A percentile compares a stretch with the other conserved stretches of the same genome.
phyloP scores from a whole-genome alignment of 2,888 invertebrate species.

The Melipona bicolor region DNA sequence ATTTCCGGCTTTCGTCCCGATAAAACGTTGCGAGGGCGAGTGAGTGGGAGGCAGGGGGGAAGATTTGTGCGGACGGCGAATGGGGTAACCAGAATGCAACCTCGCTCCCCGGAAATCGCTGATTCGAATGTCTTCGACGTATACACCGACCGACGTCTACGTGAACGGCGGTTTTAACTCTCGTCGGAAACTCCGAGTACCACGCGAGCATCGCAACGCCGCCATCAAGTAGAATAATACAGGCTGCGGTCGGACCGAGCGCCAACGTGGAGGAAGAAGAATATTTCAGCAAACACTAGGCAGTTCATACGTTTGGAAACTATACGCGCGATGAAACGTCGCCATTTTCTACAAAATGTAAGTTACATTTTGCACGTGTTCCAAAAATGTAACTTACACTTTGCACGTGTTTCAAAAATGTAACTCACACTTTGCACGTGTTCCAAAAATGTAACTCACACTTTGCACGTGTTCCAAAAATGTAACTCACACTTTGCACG shows the following conservation, averaged over 20 bases:
- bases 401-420: too few species aligned
- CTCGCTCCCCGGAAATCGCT: constrained; percentile 53
- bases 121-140: constrained; percentile 56
- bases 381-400: too few species aligned
- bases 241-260: not conserved
- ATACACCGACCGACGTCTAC: constrained; percentile 25
- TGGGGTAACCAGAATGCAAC: constrained; percentile 50
- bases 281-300: too few species aligned
- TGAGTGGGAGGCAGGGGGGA: not conserved
- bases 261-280: too few species aligned
- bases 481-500: too few species aligned
- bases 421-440: too few species aligned
- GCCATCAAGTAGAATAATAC: constrained; percentile 10
- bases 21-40: constrained; percentile 31
- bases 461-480: too few species aligned
- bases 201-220: not conserved
- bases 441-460: too few species aligned
- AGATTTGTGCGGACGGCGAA: constrained; percentile 37
- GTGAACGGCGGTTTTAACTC: constrained; percentile 47
- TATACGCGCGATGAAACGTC: too few species aligned
- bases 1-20: constrained; percentile 51
- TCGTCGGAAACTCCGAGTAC: not conserved
- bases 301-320: too few species aligned
- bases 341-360: too few species aligned
- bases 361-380: too few species aligned